These are phyloP conservation scores for Euzophera pinguis DNA, from an alignment of 2,888 invertebrate genomes.

Conservation along the genomic window DNA sequence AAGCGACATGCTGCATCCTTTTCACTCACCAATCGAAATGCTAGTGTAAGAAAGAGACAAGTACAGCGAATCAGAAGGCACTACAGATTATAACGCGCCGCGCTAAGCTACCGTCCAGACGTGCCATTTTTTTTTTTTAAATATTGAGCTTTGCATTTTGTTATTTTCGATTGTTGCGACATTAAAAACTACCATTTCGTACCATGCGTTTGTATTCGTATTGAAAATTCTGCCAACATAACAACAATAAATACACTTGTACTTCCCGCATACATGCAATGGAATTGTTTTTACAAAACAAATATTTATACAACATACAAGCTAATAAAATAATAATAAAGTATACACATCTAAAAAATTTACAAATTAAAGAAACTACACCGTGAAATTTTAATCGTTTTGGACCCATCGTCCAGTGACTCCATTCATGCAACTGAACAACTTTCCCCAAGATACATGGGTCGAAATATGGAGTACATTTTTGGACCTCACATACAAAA, in stretches of 20 bases:
- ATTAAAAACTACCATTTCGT: conserved; percentile 13
- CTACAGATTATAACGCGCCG: conserved; percentile 46
- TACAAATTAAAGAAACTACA: conserved; percentile 20
- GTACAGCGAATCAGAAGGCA: conserved; percentile 42
- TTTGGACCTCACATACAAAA: no score
- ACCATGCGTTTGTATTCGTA: conserved; percentile 17
- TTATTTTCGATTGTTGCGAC: conserved; percentile 25
- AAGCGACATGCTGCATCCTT: conserved; percentile 18
- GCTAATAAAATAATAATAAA: conserved; percentile 20
- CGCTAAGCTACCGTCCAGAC: conserved; percentile 19
- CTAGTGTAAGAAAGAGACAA: conserved; percentile 26
- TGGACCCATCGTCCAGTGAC: no score
- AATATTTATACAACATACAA: conserved; percentile 28
- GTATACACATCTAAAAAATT: conserved; percentile 19
- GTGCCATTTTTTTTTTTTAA: conserved; percentile 22
- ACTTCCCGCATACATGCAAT: conserved; percentile 29
- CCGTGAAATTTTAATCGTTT: no score
- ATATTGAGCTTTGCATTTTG: conserved; percentile 40
- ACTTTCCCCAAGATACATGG: no score
- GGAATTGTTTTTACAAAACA: conserved; percentile 31
- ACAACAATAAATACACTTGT: conserved; percentile 26
- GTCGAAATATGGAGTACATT: no score
- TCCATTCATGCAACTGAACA: no score
- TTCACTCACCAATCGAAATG: conserved; percentile 25
- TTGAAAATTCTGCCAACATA: conserved; percentile 23